Conservation (phyloP, 1,140 invertebrate species). For the Bacillus rossius region DNA sequence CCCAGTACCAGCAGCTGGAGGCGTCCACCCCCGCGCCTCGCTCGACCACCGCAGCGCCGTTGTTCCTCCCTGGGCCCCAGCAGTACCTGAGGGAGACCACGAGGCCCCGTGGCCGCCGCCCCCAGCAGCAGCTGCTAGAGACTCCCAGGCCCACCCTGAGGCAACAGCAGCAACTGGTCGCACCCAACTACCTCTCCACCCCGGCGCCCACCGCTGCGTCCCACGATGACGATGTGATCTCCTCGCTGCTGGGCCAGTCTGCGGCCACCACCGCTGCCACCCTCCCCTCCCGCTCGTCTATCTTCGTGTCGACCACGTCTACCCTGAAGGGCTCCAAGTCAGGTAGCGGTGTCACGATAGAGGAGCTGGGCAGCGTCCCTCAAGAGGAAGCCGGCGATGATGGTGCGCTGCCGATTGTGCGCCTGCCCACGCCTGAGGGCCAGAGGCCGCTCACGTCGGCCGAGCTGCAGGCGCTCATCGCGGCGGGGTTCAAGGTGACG, state of each 20-base stretch:
- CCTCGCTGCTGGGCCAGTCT: not conserved
- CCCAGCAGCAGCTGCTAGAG: not conserved
- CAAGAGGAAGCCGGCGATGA: not conserved
- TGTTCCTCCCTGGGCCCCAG: not conserved
- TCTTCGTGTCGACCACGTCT: constrained; percentile 1
- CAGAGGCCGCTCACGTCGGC: constrained; percentile 13
- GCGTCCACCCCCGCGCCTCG: not conserved
- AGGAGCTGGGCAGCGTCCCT: not conserved
- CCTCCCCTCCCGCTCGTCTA: constrained; percentile 3
- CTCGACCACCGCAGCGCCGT: not conserved
- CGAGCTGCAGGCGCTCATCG: constrained; percentile 15
- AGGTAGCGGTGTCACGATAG: not conserved
- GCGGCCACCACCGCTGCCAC: not conserved
- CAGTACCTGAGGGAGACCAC: constrained; percentile 10
- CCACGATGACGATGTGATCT: not conserved
- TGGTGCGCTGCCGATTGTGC: constrained; percentile 13
- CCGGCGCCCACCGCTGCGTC: not conserved
- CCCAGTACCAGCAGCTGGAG: not conserved
- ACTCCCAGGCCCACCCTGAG: not conserved
- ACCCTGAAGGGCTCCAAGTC: not conserved
- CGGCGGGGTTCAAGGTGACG: constrained; percentile 12
- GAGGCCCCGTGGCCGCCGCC: not conserved
- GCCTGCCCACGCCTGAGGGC: constrained; percentile 10
- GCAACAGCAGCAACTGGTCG: not conserved
- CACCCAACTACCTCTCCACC: not conserved